phyloP scores from a whole-genome alignment of 1,140 invertebrate species.

The Neodiprion fabricii region DNA sequence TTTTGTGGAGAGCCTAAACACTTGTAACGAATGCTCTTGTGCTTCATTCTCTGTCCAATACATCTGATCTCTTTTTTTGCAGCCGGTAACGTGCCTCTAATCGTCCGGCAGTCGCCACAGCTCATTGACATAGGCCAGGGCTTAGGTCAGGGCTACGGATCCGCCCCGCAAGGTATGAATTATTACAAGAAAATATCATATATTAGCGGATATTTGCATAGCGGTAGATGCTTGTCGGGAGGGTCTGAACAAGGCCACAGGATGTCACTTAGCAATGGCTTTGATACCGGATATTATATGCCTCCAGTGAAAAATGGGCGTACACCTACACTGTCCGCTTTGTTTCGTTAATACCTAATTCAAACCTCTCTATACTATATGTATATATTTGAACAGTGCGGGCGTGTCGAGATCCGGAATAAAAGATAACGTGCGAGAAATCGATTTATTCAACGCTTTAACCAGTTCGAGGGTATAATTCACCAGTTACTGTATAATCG shows the following conservation, averaged over 20 bases:
- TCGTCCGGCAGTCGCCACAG: neutral
- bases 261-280: neutral
- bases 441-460: too few species aligned
- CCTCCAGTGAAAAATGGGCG: too few species aligned
- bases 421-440: too few species aligned
- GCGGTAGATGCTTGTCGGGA: neutral
- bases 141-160: slow-evolving; percentile 1
- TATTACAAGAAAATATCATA: neutral
- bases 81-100: neutral
- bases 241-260: slow-evolving; percentile 2
- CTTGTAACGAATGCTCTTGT: neutral
- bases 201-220: too few species aligned
- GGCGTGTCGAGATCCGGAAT: too few species aligned
- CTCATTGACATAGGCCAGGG: slow-evolving; percentile 1
- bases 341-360: too few species aligned
- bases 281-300: too few species aligned
- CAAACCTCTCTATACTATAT: too few species aligned
- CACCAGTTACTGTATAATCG: too few species aligned
- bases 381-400: too few species aligned
- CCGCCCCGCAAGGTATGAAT: slow-evolving; percentile 1
- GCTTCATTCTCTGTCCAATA: neutral
- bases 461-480: too few species aligned
- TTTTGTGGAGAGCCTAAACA: neutral
- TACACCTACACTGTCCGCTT: too few species aligned
- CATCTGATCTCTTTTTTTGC: neutral